phyloP scores from a whole-genome alignment of 2,113 vertebrate species.

The Stercorarius parasiticus region DNA sequence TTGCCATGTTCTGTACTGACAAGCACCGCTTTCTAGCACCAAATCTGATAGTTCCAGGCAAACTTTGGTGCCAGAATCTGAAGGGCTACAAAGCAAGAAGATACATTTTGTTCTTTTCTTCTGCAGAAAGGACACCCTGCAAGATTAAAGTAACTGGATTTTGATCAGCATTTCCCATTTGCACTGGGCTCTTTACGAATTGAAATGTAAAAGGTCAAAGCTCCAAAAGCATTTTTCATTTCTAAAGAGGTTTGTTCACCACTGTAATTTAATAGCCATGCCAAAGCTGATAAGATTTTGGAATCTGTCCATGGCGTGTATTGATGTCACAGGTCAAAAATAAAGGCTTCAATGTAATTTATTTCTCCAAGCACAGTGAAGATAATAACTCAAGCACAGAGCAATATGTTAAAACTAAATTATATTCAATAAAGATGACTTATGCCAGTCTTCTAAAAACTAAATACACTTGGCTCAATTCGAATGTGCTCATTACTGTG shows the following conservation, averaged over 20 bases:
- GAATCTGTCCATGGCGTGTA: constrained; percentile 71
- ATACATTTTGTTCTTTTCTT: constrained; percentile 51
- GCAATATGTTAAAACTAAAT: constrained; percentile 77
- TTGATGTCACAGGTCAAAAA: constrained; percentile 77
- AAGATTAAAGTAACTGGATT: constrained; percentile 71
- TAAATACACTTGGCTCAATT: constrained; percentile 58
- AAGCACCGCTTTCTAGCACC: neutral
- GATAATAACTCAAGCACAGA: constrained; percentile 73
- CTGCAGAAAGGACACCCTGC: constrained; percentile 48
- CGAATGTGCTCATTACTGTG: constrained; percentile 14
- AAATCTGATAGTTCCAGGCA: neutral
- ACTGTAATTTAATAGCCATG: constrained; percentile 74
- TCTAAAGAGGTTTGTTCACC: constrained; percentile 73
- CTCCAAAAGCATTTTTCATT: constrained; percentile 75
- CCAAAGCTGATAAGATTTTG: constrained; percentile 75
- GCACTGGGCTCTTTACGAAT: constrained; percentile 65
- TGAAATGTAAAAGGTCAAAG: constrained; percentile 76
- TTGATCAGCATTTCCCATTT: constrained; percentile 74
- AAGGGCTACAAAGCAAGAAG: constrained; percentile 14
- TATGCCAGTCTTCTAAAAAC: constrained; percentile 70
- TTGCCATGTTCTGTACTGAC: neutral
- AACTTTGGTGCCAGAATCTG: neutral
- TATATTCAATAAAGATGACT: constrained; percentile 73
- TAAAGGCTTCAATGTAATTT: constrained; percentile 74
- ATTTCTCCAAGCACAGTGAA: constrained; percentile 71